Evolutionary conservation across 1,140 invertebrate genomes (phyloP).

Genomic region (Megalonaias nervosa): DNA sequence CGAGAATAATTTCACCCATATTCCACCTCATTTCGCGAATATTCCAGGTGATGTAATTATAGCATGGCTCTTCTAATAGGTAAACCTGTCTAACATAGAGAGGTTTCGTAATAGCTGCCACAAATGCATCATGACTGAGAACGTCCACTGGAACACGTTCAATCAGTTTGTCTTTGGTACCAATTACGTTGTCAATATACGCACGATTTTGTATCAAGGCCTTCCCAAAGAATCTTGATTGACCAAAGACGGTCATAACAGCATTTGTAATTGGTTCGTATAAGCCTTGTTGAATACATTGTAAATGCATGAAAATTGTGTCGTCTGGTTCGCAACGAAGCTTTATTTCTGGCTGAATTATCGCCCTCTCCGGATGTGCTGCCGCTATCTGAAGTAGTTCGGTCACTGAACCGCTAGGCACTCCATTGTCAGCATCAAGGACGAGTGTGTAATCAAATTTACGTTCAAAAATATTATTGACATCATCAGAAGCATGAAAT

Average conservation of each 20-base stretch:
- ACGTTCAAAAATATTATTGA: slow-evolving; percentile 53
- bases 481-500: slow-evolving; percentile 58
- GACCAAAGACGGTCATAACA: slow-evolving; percentile 53
- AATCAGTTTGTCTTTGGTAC: slow-evolving; percentile 51
- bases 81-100: slow-evolving; percentile 53
- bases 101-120: slow-evolving; percentile 59
- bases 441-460: slow-evolving; percentile 65
- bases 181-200: slow-evolving; percentile 65
- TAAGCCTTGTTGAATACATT: slow-evolving; percentile 56
- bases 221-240: slow-evolving; percentile 64
- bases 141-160: slow-evolving; percentile 66
- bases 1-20: slow-evolving; percentile 59
- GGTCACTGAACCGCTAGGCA: slow-evolving; percentile 48
- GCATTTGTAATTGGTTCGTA: slow-evolving; percentile 65
- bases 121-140: slow-evolving; percentile 67
- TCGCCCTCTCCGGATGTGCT: slow-evolving; percentile 60
- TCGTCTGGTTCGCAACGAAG: slow-evolving; percentile 49
- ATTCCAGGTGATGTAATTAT: slow-evolving; percentile 65
- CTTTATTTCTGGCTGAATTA: slow-evolving; percentile 65
- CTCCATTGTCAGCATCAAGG: slow-evolving; percentile 61
- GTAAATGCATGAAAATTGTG: slow-evolving; percentile 64
- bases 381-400: slow-evolving; percentile 61
- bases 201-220: slow-evolving; percentile 60
- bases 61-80: slow-evolving; percentile 58
- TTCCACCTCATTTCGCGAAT: slow-evolving; percentile 65